These are phyloP conservation scores for Aptenodytes patagonicus DNA, from an alignment of 2,113 vertebrate species.

Conservation along the genomic window DNA sequence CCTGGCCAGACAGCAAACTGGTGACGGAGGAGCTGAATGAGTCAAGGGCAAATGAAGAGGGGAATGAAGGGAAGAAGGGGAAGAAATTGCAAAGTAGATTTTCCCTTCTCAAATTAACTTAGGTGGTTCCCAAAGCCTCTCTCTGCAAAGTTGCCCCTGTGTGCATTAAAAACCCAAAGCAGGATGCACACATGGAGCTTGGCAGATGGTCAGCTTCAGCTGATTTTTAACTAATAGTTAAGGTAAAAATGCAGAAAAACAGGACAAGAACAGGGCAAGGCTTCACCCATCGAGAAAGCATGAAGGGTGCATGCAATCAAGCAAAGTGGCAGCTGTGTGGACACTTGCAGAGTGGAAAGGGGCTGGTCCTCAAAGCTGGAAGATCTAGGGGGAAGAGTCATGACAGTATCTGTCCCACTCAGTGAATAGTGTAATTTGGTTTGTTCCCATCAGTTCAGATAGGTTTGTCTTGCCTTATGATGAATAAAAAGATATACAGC, in stretches of 20 bases:
- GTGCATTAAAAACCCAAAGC: not conserved
- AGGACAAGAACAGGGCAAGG: not conserved
- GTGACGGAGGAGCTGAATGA: not conserved
- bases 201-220: not conserved
- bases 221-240: not conserved
- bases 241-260: not conserved
- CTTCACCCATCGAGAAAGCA: not conserved
- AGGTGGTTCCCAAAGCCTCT: not conserved
- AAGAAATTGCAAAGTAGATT: slow-evolving; percentile 32
- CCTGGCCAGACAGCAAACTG: slow-evolving; percentile 58
- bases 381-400: not conserved
- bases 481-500: not conserved
- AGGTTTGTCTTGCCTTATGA: not conserved
- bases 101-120: slow-evolving; percentile 10
- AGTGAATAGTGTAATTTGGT: not conserved
- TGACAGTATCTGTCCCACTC: not conserved
- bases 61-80: not conserved
- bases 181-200: not conserved
- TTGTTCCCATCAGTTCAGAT: not conserved
- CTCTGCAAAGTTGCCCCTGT: not conserved
- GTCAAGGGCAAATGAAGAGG: slow-evolving; percentile 61
- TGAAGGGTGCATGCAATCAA: rapidly evolving
- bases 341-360: not conserved
- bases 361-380: not conserved
- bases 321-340: not conserved